Percentiles rank a stretch among this genome's conserved stretches.
These are phyloP conservation scores for Phataginus tricuspis DNA, from an alignment of 2,797 vertebrate genomes.

Conservation along the genomic window DNA sequence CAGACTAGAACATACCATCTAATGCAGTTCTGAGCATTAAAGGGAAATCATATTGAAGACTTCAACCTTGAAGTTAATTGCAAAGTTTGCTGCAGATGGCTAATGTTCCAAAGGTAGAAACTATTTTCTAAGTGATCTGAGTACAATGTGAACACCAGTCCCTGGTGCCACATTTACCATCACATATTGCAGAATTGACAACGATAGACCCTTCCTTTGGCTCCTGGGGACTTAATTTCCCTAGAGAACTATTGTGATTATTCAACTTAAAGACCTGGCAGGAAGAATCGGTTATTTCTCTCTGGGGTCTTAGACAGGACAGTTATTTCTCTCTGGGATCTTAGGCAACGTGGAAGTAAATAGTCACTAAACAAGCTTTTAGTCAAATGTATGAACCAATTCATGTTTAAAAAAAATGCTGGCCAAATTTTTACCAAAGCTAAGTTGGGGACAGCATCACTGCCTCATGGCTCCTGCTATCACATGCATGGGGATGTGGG, in stretches of 20 bases:
- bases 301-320: constrained; percentile 57
- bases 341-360: constrained; percentile 59
- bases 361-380: constrained; percentile 61
- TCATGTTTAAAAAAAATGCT: not conserved
- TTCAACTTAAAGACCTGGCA: constrained; percentile 68
- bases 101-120: constrained; percentile 42
- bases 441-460: not conserved
- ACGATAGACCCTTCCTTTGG: not conserved
- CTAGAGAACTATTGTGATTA: constrained; percentile 35
- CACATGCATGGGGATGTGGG: not conserved
- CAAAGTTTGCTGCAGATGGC: constrained; percentile 35
- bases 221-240: constrained; percentile 69
- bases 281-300: constrained; percentile 61
- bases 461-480: not conserved
- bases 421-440: not conserved
- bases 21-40: constrained; percentile 19
- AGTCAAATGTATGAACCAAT: constrained; percentile 32
- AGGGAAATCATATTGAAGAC: constrained; percentile 32
- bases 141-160: not conserved
- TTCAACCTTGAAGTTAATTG: constrained; percentile 40
- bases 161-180: constrained; percentile 30
- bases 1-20: not conserved
- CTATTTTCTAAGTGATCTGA: constrained; percentile 36
- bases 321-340: constrained; percentile 54
- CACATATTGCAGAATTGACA: not conserved